Evolutionary conservation across 2,888 invertebrate species (phyloP).

Genomic region (Pachydiplax longipennis): DNA sequence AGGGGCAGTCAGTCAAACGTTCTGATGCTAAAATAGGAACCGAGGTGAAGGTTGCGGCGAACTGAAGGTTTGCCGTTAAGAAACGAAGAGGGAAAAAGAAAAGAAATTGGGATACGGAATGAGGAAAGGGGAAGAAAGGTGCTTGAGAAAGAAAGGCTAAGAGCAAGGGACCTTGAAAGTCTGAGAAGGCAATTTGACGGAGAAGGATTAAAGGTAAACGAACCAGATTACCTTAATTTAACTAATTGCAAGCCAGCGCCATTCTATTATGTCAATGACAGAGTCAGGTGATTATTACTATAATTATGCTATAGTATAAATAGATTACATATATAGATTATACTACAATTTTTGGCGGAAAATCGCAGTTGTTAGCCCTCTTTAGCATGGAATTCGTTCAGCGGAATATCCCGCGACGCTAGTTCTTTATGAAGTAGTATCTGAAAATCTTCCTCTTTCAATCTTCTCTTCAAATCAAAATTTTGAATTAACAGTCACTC

Average conservation of each 20-base stretch:
- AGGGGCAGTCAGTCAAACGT: background rate
- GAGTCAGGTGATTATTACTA: too few species aligned
- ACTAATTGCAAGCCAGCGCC: background rate
- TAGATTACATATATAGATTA: too few species aligned
- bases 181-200: background rate
- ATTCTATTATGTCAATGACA: too few species aligned
- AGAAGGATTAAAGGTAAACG: background rate
- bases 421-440: too few species aligned
- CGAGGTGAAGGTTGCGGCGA: background rate
- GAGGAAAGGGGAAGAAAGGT: background rate
- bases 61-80: background rate
- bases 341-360: too few species aligned
- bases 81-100: background rate
- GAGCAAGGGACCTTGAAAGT: background rate
- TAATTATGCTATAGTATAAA: too few species aligned
- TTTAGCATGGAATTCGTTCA: too few species aligned
- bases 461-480: too few species aligned
- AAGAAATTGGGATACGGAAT: background rate
- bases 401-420: too few species aligned
- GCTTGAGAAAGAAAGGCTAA: background rate
- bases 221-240: background rate
- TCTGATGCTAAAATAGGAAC: conserved; percentile 18
- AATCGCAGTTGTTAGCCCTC: too few species aligned
- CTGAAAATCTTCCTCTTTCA: too few species aligned
- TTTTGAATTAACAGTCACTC: too few species aligned